Base-by-base conservation (phyloP, 2,113 vertebrate species). In the Aspiorhynchus laticeps region DNA sequence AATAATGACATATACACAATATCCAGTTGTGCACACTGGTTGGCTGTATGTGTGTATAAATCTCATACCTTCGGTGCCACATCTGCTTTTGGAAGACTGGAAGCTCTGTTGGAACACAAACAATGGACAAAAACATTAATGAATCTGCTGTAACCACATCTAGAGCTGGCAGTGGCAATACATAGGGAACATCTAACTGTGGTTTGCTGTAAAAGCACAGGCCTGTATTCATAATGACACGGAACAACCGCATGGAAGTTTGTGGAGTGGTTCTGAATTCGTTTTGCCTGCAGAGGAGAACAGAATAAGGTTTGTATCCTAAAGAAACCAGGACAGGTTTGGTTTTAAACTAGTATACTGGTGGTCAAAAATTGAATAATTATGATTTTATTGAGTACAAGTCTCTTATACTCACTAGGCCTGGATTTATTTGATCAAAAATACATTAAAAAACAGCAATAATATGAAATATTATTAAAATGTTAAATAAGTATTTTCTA, bases 41-140 rank as follows among this genome's bases (percentile, higher is more conserved):
- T 73, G 33, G 19, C 19, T 73, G 19, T 11, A 24, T 81, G 33
- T 43, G 19, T 69, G 61, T 88, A 74, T 86, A 88, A 69, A 46
- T 43, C 90, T 93, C 91, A 80, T 94, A 99, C 98, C 97, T 97
- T 97, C 77, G 94, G 92, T 87, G 95, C 88, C 41, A 95, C 93
- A 82, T 96, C 95, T 2, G 96, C 93, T 91, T 97, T 98, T 8
- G 93, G 79, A 87, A 91, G 80, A 89, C 94, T 92, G 87, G 95
- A 67, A 76, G 94, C 95, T 93, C 98, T 98, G 89, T 15, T 91
- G 91, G 36, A 86, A 77, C 3, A 87, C 59, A 88, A 90, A 81
- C 33, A 71, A 67, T 26, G 73, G n/a, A 48, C 15, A 81, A 79
- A 56, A 80, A 61, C 48, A 74, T 71, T 24, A 80, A 74, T 33